Percentiles rank a stretch among this genome's conserved stretches.
These are phyloP conservation scores for Listronotus bonariensis DNA, from an alignment of 1,140 invertebrate genomes.

Conservation along the genomic window DNA sequence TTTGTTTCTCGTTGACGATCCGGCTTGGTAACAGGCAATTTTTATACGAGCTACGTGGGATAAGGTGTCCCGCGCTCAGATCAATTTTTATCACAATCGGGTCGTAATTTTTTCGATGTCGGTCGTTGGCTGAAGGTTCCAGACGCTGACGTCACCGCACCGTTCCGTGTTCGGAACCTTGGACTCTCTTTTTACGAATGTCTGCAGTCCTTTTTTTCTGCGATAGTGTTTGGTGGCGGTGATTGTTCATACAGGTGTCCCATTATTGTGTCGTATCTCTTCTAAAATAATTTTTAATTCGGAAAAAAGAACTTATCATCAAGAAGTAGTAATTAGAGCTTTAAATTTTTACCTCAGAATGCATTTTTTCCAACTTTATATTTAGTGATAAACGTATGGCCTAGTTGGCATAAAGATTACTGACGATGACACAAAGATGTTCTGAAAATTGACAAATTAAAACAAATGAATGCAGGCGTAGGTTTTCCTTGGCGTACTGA, in stretches of 20 bases:
- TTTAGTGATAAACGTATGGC: too few species aligned
- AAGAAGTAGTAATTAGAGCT: too few species aligned
- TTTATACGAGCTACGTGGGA: conserved; percentile 25
- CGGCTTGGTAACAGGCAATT: conserved; percentile 31
- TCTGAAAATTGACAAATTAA: too few species aligned
- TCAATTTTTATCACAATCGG: conserved; percentile 25
- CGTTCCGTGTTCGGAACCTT: conserved; percentile 20
- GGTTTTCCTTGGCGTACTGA: too few species aligned
- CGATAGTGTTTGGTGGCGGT: not conserved
- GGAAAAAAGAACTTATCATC: too few species aligned
- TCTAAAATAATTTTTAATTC: too few species aligned
- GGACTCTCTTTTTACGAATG: conserved; percentile 11
- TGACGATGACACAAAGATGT: too few species aligned
- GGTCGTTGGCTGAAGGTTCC: conserved; percentile 30
- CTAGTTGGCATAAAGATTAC: too few species aligned
- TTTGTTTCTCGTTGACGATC: conserved; percentile 20
- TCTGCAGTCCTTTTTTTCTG: conserved; percentile 9
- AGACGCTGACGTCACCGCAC: conserved; percentile 28
- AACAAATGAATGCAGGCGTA: too few species aligned
- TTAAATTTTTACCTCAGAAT: too few species aligned
- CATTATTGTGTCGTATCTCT: not conserved
- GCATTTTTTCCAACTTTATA: too few species aligned
- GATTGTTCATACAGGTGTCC: not conserved
- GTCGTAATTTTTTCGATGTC: conserved; percentile 15
- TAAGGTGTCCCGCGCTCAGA: conserved; percentile 25